phyloP scores from a whole-genome alignment of 2,888 invertebrate genomes.

The Scotopteryx bipunctaria region DNA sequence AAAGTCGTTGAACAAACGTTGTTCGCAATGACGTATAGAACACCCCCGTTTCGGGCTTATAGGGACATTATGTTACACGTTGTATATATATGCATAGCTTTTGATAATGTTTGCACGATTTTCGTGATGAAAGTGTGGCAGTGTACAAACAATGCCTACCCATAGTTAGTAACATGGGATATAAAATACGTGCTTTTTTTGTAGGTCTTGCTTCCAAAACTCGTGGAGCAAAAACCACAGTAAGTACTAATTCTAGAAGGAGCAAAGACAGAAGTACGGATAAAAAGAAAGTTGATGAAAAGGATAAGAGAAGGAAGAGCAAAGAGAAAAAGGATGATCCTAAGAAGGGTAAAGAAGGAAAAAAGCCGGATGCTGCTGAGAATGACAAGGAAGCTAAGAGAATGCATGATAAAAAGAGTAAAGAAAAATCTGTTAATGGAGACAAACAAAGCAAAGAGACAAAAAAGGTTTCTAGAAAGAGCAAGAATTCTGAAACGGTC shows the following conservation, averaged over 20 bases:
- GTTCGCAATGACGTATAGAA: too few species aligned
- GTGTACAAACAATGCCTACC: too few species aligned
- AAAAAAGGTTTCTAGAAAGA: neutral
- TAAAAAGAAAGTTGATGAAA: slow-evolving; percentile 3
- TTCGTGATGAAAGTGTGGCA: slow-evolving; percentile 3
- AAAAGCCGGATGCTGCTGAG: neutral
- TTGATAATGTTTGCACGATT: slow-evolving; percentile 18
- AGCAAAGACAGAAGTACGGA: slow-evolving; percentile 33
- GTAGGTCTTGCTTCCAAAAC: slow-evolving; percentile 26
- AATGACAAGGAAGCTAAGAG: slow-evolving; percentile 2
- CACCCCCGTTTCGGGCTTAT: too few species aligned
- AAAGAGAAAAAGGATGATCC: neutral
- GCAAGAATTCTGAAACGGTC: neutral
- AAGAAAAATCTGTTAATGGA: too few species aligned
- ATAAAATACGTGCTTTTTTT: slow-evolving; percentile 21
- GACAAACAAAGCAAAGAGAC: neutral
- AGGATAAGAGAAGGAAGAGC: neutral
- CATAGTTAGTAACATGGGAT: neutral
- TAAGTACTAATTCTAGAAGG: slow-evolving; percentile 21
- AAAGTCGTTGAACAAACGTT: too few species aligned
- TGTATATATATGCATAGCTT: slow-evolving; percentile 9
- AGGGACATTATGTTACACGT: too few species aligned
- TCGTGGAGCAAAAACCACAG: slow-evolving; percentile 19
- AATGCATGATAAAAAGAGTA: neutral
- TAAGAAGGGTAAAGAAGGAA: neutral